Evolutionary conservation across 2,888 invertebrate genomes (phyloP).

Genomic region (Cryptocephalus primarius): DNA sequence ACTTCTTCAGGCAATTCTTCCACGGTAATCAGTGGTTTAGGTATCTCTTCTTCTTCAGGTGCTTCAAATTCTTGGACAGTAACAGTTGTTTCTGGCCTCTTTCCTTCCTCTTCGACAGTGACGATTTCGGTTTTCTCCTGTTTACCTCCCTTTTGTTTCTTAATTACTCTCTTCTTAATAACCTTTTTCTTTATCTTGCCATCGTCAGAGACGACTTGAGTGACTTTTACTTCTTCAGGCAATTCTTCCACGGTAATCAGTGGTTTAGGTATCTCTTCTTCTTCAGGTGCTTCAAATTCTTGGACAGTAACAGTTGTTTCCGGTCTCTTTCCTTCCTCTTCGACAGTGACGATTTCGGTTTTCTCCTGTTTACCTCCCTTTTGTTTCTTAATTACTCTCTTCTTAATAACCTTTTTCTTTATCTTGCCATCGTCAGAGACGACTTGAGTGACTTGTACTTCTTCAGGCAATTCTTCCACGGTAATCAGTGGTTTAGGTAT

Average conservation of each 20-base stretch:
- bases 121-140: conserved; percentile 33
- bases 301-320: conserved; percentile 23
- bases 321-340: conserved; percentile 29
- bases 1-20: conserved; percentile 23
- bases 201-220: conserved; percentile 15
- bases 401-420: conserved; percentile 23
- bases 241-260: not conserved
- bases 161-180: conserved; percentile 10
- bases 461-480: not conserved
- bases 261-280: conserved; percentile 1
- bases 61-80: conserved; percentile 7
- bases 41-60: conserved; percentile 12
- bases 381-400: conserved; percentile 18
- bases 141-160: conserved; percentile 28
- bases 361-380: conserved; percentile 20
- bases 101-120: conserved; percentile 21
- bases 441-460: not conserved
- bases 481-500: not conserved
- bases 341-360: conserved; percentile 29
- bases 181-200: conserved; percentile 1
- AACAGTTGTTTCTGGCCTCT: conserved; percentile 23
- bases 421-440: conserved; percentile 24
- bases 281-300: conserved; percentile 18
- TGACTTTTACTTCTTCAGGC: not conserved
- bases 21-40: conserved; percentile 9